Conservation (phyloP, 2,113 vertebrate genomes). For the Camarhynchus parvulus region DNA sequence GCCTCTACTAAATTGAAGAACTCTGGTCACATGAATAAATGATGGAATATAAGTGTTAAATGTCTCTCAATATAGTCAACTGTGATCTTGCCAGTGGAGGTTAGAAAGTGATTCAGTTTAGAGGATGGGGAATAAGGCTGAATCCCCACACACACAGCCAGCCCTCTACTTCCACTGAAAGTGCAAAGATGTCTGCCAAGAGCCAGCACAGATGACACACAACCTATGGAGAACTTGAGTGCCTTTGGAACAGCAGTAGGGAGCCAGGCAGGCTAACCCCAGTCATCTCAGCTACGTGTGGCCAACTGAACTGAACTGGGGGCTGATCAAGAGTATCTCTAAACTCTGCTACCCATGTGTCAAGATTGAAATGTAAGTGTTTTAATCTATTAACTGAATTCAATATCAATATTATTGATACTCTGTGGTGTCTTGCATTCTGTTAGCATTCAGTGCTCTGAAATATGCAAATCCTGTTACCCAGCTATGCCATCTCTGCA, state of each 20-base stretch:
- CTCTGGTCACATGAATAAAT: not conserved
- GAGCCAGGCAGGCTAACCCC: not conserved
- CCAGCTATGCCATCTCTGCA: not conserved
- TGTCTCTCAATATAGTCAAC: not conserved
- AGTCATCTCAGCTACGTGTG: accelerated
- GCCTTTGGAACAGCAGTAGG: not conserved
- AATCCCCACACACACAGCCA: not conserved
- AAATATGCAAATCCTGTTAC: not conserved
- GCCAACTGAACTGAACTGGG: not conserved
- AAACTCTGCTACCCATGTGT: not conserved
- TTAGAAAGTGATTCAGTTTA: not conserved
- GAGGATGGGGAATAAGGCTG: not conserved
- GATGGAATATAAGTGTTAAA: not conserved
- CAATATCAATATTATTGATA: not conserved
- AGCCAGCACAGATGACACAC: accelerated
- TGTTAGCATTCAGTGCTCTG: not conserved
- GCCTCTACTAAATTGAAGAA: not conserved
- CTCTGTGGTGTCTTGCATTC: not conserved
- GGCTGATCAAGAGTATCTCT: not conserved
- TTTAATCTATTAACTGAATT: not conserved
- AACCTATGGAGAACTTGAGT: not conserved
- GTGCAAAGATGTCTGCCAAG: accelerated
- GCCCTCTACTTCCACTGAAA: not conserved
- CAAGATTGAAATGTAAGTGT: not conserved
- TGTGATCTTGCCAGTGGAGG: not conserved